Percentiles rank a stretch among this genome's conserved stretches.
phyloP scores from a whole-genome alignment of 2,888 invertebrate genomes.

The Diarsia brunnea region DNA sequence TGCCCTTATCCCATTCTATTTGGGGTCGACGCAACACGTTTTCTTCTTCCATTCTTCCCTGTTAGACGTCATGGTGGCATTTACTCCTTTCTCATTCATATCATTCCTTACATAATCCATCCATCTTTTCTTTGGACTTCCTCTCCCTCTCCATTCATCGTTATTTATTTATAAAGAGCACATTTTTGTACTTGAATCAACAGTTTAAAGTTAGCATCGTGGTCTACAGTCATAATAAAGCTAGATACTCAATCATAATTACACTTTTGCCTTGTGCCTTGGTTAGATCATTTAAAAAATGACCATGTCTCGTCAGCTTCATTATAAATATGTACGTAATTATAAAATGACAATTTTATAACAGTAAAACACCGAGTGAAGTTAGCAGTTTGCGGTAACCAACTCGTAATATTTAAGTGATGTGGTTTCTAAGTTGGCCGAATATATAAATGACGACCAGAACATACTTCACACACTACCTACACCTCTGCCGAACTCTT shows the following conservation, averaged over 20 bases:
- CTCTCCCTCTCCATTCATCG: too few relatives aligned
- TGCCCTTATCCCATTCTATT: too few relatives aligned
- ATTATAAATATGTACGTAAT: constrained; percentile 4
- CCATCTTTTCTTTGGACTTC: too few relatives aligned
- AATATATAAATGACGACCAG: background rate
- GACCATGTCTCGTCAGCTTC: constrained; percentile 5
- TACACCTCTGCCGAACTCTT: too few relatives aligned
- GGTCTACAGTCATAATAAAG: background rate
- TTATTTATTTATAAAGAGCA: too few relatives aligned
- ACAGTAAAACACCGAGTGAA: constrained; percentile 16
- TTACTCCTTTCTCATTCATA: too few relatives aligned
- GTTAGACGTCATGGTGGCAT: too few relatives aligned
- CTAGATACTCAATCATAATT: constrained; percentile 12
- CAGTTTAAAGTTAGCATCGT: background rate
- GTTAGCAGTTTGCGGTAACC: constrained; percentile 4
- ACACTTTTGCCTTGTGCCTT: constrained; percentile 1
- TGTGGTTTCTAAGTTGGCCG: constrained; percentile 8
- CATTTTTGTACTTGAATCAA: background rate
- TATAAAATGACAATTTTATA: constrained; percentile 37
- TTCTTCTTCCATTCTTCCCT: too few relatives aligned
- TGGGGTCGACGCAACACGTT: too few relatives aligned
- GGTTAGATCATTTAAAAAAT: background rate
- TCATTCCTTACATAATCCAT: too few relatives aligned
- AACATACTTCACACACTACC: too few relatives aligned
- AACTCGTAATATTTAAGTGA: constrained; percentile 6